phyloP scores from a whole-genome alignment of 2,113 vertebrate genomes.

The Tamias sibiricus region DNA sequence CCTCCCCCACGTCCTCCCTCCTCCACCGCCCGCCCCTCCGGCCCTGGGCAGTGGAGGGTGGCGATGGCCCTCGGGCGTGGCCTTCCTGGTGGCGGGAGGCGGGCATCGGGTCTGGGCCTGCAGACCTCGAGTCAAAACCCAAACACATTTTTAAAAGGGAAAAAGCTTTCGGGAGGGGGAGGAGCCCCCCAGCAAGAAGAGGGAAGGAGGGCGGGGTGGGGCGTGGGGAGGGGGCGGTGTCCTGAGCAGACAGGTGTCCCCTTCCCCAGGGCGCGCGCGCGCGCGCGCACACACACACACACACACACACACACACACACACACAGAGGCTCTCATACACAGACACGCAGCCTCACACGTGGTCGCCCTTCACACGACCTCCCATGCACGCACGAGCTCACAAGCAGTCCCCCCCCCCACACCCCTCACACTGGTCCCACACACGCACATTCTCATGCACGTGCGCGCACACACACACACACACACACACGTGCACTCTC shows the following conservation, averaged over 20 bases:
- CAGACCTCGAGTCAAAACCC: not conserved
- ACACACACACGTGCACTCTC: not conserved
- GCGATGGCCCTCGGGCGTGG: too few relatives aligned
- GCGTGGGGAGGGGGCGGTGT: accelerated
- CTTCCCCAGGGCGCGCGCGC: not conserved
- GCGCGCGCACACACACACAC: too few relatives aligned
- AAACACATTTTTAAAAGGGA: too few relatives aligned
- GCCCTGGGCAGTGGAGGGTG: too few relatives aligned
- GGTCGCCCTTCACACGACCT: not conserved
- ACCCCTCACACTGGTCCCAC: too few relatives aligned
- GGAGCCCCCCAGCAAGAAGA: too few relatives aligned
- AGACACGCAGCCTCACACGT: not conserved
- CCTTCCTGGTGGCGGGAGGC: not conserved
- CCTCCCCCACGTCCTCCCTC: too few relatives aligned
- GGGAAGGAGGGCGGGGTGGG: not conserved
- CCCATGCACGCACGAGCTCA: not conserved
- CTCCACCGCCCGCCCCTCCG: not conserved
- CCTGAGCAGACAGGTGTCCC: not conserved
- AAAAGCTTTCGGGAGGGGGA: too few relatives aligned
- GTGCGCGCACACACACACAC: not conserved
- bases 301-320: too few relatives aligned
- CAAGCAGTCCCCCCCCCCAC: too few relatives aligned
- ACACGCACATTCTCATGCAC: too few relatives aligned
- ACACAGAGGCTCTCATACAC: not conserved
- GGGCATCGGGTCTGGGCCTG: not conserved